Conservation (phyloP, 2,113 vertebrate species). For the Aptenodytes forsteri region DNA sequence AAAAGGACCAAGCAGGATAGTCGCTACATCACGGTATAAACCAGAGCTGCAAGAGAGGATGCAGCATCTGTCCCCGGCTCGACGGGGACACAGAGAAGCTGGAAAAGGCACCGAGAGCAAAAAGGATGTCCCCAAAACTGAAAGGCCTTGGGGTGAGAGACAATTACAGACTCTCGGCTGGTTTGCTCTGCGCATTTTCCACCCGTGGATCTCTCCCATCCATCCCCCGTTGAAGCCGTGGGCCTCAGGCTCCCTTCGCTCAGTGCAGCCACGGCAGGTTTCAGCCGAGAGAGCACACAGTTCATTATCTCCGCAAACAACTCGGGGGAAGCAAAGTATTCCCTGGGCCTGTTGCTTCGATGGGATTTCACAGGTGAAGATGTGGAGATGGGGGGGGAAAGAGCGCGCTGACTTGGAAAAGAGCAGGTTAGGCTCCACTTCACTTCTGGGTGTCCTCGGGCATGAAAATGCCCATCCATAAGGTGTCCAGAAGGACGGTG, state of each 20-base stretch:
- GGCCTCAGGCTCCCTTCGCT: not conserved
- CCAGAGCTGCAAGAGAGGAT: not conserved
- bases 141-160: not conserved
- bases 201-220: not conserved
- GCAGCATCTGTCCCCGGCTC: fast-evolving
- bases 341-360: not conserved
- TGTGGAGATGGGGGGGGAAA: fast-evolving
- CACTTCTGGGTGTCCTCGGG: no score
- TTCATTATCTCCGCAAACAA: not conserved
- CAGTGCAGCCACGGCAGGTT: fast-evolving
- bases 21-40: fast-evolving
- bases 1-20: not conserved
- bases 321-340: not conserved
- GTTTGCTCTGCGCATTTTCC: not conserved
- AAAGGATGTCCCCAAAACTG: not conserved
- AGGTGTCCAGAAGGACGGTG: not conserved
- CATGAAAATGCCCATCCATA: not conserved
- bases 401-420: not conserved
- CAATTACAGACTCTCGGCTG: not conserved
- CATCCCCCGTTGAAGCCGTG: fast-evolving
- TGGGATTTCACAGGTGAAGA: not conserved
- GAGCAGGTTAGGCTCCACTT: not conserved
- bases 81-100: fast-evolving
- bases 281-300: not conserved
- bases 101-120: not conserved